These are phyloP conservation scores for Phalera bucephala DNA, from an alignment of 2,888 invertebrate species.

Conservation along the genomic window DNA sequence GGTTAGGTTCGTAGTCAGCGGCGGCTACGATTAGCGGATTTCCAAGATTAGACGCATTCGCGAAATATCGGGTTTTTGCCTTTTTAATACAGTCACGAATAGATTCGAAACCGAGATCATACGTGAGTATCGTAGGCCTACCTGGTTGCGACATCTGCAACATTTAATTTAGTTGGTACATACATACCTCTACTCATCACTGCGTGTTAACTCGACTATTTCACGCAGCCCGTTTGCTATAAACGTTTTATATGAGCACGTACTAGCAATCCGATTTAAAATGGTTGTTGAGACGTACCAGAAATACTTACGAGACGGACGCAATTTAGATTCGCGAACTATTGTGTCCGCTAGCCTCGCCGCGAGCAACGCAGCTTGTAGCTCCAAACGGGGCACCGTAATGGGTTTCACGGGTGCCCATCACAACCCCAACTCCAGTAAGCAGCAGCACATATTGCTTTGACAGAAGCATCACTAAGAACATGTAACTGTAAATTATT, in stretches of 20 bases:
- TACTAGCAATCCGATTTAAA: slow-evolving; percentile 22
- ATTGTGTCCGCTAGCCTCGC: too few species aligned
- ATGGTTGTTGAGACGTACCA: slow-evolving; percentile 27
- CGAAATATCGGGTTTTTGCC: too few species aligned
- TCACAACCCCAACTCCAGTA: slow-evolving; percentile 4
- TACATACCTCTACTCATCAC: slow-evolving; percentile 32
- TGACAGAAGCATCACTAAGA: slow-evolving; percentile 2
- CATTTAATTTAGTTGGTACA: slow-evolving; percentile 26
- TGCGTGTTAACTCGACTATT: slow-evolving; percentile 20
- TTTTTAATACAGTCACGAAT: too few species aligned
- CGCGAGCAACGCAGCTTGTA: too few species aligned
- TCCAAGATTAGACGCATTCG: too few species aligned
- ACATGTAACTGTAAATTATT: slow-evolving; percentile 2
- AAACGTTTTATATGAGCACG: slow-evolving; percentile 19
- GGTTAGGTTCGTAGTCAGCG: slow-evolving; percentile 5
- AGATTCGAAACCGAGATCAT: neutral
- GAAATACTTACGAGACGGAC: too few species aligned
- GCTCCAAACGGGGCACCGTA: too few species aligned
- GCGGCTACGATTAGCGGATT: neutral
- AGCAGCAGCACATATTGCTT: slow-evolving; percentile 2
- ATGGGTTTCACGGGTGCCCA: too few species aligned
- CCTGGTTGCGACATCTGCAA: slow-evolving; percentile 20
- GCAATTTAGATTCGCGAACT: too few species aligned
- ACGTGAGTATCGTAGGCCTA: neutral
- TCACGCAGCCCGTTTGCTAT: slow-evolving; percentile 25